phyloP scores from a whole-genome alignment of 2,113 vertebrate species.

The Epinephelus fuscoguttatus region DNA sequence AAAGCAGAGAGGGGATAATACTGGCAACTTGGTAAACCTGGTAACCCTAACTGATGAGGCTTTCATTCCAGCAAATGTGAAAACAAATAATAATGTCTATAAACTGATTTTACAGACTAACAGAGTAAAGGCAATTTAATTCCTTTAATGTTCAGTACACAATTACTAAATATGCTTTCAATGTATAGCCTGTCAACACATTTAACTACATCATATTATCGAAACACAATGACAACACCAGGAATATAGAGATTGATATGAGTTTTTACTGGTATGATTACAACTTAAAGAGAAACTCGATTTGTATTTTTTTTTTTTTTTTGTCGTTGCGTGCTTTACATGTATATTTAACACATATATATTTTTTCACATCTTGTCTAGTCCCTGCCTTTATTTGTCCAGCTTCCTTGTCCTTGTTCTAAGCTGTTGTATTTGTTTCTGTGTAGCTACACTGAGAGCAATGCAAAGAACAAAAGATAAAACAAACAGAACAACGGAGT shows the following conservation, averaged over 20 bases:
- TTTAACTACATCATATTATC: background rate
- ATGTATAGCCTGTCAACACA: background rate
- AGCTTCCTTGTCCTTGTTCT: no score
- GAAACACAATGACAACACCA: background rate
- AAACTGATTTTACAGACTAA: background rate
- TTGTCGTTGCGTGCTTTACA: background rate
- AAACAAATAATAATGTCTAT: background rate
- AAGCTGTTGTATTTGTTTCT: no score
- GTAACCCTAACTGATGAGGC: background rate
- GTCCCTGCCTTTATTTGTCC: no score
- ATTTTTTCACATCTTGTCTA: no score
- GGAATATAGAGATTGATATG: background rate
- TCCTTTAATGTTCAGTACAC: background rate
- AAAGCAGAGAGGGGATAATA: background rate
- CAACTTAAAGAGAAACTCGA: no score
- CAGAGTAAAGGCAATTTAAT: background rate
- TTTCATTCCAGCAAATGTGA: background rate
- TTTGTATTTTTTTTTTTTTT: background rate
- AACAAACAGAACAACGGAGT: no score
- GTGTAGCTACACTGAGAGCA: no score
- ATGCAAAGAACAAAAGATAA: no score
- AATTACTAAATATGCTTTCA: background rate
- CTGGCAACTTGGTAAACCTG: background rate
- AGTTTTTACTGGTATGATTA: no score
- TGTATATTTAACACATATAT: no score